Base-by-base conservation (phyloP, 2,888 invertebrate species). In the Sinotaia quadrata region DNA sequence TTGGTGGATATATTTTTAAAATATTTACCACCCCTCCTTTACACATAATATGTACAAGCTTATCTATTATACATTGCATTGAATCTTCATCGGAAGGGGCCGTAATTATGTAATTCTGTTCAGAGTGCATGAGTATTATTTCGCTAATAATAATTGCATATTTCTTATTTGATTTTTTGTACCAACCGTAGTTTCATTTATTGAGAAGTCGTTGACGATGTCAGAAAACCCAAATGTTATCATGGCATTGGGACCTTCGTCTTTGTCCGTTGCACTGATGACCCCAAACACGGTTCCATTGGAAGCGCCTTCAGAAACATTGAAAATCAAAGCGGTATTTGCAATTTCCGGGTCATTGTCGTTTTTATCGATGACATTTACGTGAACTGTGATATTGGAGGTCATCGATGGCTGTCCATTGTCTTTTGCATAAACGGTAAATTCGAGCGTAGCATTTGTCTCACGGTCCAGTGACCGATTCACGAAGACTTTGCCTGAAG, bases 341-440 rank as follows among this genome's bases (percentile, higher is more conserved):
- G 80, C 73, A 84, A 94, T 94, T 56, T 90, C 88, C 0, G 95
- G 95, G 73, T 91, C 91, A 84, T 95, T 94, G 81, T 95, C 94
- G 82, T 95, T 95, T 0, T 93, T 90, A 83, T 95, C 94, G 62
- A 92, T 90, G 0, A 95, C 92, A 74, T 91, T 91, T 24, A 94
- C 91, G 49, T 91, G 90, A 0, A 94, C 90, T 74, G 91, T 92
- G 0, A 93, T 93, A 27, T 79, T 82, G 15, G 84, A 81, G 5
- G 82, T 74, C 67, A 71, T 59, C 4, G 69, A 7, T 4, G 84
- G 80, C 12, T 8, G 56, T 2, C 81, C 83, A 67, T 71, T 76
- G 71, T 85, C 85, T 21, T 62, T 79, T 12, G 83, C 85, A 41
- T 81, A 51, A 4, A 85, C 76, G 3, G 72, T 78, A 34, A 85